Percentiles rank a stretch among this genome's conserved stretches.
Evolutionary conservation across 1,140 invertebrate genomes (phyloP).

Genomic region (Atta cephalotes): DNA sequence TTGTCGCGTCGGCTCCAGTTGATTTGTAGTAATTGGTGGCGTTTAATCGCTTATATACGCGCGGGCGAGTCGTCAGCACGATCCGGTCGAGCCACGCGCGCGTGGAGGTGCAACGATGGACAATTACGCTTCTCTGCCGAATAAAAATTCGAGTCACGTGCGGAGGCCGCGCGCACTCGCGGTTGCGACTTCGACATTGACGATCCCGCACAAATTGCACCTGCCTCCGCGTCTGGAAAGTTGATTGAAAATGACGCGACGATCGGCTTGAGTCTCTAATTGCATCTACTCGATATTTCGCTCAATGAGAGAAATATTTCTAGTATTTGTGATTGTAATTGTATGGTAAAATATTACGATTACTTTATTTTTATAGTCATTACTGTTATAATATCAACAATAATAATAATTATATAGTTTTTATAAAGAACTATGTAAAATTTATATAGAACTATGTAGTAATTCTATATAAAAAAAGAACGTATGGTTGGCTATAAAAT

Average conservation of each 20-base stretch:
- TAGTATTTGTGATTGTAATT: too few relatives aligned
- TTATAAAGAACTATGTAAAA: too few relatives aligned
- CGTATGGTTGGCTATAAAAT: too few relatives aligned
- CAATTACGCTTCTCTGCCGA: conserved; percentile 21
- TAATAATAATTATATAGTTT: too few relatives aligned
- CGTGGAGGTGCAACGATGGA: conserved; percentile 39
- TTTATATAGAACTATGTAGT: too few relatives aligned
- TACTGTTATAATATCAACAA: too few relatives aligned
- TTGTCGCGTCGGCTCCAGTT: conserved; percentile 7
- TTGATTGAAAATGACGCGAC: conserved; percentile 53
- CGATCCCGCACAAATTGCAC: conserved; percentile 26
- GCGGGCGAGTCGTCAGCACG: conserved; percentile 23
- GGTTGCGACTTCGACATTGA: conserved; percentile 40
- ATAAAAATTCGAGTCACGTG: conserved; percentile 57
- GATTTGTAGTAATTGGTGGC: conserved; percentile 54
- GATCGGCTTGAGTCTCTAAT: conserved; percentile 19
- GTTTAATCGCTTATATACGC: conserved; percentile 44
- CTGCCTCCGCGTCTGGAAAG: conserved; percentile 38
- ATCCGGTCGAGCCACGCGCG: too few relatives aligned
- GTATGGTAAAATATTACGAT: too few relatives aligned
- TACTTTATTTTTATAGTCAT: too few relatives aligned
- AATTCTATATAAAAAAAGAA: too few relatives aligned
- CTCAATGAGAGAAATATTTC: too few relatives aligned
- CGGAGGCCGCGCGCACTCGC: background rate
- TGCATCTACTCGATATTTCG: background rate